These are phyloP conservation scores for Rhinogobius similis DNA, from an alignment of 2,113 vertebrate genomes.

Conservation along the genomic window DNA sequence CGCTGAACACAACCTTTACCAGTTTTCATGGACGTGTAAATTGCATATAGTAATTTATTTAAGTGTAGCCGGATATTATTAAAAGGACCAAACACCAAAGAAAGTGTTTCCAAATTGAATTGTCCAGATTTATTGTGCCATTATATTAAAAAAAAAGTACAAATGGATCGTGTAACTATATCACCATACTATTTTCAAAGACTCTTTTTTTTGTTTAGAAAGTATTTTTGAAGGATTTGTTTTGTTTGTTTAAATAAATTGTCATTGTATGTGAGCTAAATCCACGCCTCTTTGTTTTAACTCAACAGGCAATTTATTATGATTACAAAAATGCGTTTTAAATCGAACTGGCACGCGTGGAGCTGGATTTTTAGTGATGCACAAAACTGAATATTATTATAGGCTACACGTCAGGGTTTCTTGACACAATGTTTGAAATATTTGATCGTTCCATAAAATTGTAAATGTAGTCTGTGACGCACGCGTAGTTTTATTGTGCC, in stretches of 20 bases:
- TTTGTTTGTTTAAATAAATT: conserved; percentile 98
- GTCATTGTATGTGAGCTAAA: conserved; percentile 91
- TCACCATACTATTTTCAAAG: conserved; percentile 86
- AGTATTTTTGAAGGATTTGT: conserved; percentile 91
- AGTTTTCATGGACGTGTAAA: conserved; percentile 93
- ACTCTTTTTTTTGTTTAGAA: conserved; percentile 87
- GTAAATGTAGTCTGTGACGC: background rate
- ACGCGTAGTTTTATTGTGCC: background rate
- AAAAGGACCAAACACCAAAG: conserved; percentile 94
- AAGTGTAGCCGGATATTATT: conserved; percentile 92
- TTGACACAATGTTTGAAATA: background rate
- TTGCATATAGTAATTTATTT: conserved; percentile 99
- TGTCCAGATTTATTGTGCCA: conserved; percentile 85
- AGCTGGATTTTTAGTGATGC: background rate
- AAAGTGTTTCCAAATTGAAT: conserved; percentile 91
- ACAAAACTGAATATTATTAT: background rate
- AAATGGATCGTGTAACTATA: conserved; percentile 88
- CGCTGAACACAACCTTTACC: conserved; percentile 57
- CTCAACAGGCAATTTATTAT: conserved; percentile 29
- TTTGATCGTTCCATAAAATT: background rate
- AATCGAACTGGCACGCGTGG: conserved; percentile 7
- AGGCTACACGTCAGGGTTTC: background rate
- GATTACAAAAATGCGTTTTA: conserved; percentile 10
- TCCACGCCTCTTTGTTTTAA: conserved; percentile 81
- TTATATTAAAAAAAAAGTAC: conserved; percentile 80